These are phyloP conservation scores for Embidobia sp. DNA, from an alignment of 2,888 invertebrate species.

Conservation along the genomic window DNA sequence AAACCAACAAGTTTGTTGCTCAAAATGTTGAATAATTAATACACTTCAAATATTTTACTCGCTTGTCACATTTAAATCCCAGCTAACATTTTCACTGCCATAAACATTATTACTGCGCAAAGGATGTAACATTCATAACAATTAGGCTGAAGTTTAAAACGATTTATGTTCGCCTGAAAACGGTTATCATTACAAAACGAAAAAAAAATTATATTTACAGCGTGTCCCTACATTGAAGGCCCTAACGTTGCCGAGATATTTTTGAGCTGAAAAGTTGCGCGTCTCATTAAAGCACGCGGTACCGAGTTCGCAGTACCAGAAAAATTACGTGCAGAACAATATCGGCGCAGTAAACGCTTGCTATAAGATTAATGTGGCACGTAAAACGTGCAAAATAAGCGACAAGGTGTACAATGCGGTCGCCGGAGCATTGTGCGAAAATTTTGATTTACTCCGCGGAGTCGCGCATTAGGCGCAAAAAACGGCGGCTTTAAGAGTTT, in stretches of 20 bases:
- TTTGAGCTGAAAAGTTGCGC: constrained; percentile 20
- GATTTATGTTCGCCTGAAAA: no score
- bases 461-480: not conserved
- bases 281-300: constrained; percentile 17
- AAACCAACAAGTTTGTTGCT: constrained; percentile 40
- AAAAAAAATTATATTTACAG: no score
- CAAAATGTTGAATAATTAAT: no score
- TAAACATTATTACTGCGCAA: no score
- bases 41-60: no score
- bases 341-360: constrained; percentile 34
- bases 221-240: no score
- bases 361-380: constrained; percentile 15
- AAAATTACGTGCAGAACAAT: constrained; percentile 41
- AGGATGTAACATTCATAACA: no score
- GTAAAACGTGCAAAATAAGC: constrained; percentile 14
- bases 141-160: no score
- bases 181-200: no score
- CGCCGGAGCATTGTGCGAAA: constrained; percentile 16
- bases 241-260: no score
- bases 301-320: constrained; percentile 27
- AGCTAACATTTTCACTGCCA: no score
- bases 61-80: no score
- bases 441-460: constrained; percentile 29
- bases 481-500: constrained; percentile 19
- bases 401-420: constrained; percentile 11